These are phyloP conservation scores for Ochropleura leucogaster DNA, from an alignment of 2,888 invertebrate species.

Conservation along the genomic window DNA sequence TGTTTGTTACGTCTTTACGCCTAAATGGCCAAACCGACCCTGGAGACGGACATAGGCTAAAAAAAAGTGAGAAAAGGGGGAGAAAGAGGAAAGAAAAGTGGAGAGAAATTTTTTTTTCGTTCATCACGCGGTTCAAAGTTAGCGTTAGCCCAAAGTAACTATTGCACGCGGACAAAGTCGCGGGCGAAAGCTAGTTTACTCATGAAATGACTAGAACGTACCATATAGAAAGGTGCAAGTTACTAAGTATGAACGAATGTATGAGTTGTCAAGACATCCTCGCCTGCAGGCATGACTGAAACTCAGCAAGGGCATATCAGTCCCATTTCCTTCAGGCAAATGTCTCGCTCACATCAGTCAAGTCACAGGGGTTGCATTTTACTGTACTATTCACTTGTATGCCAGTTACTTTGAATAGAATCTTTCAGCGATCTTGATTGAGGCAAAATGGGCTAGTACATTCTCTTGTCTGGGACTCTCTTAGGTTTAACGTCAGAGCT, in stretches of 20 bases:
- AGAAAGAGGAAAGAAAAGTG: no score
- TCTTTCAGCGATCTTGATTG: constrained; percentile 62
- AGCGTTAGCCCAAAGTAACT: no score
- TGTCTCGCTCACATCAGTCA: constrained; percentile 69
- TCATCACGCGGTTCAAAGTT: no score
- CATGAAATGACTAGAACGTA: no score
- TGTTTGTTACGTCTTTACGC: no score
- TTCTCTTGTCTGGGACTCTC: constrained; percentile 52
- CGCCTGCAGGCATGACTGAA: constrained; percentile 58
- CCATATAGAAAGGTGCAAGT: constrained; percentile 16
- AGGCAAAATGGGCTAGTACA: constrained; percentile 49
- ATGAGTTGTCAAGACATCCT: constrained; percentile 36
- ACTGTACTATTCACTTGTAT: constrained; percentile 63
- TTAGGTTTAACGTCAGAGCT: constrained; percentile 49
- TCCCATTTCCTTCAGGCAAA: constrained; percentile 64
- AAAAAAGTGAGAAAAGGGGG: no score
- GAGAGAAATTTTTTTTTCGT: no score
- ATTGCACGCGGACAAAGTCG: no score
- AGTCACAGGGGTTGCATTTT: constrained; percentile 56
- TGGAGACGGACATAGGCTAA: no score
- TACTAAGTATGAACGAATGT: constrained; percentile 25
- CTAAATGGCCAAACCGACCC: no score
- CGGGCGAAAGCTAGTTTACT: no score
- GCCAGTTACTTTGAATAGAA: constrained; percentile 56
- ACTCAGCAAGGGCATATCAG: constrained; percentile 54